Conservation (phyloP, 2,113 vertebrate genomes). For the Tenebrosternarchus preto region DNA sequence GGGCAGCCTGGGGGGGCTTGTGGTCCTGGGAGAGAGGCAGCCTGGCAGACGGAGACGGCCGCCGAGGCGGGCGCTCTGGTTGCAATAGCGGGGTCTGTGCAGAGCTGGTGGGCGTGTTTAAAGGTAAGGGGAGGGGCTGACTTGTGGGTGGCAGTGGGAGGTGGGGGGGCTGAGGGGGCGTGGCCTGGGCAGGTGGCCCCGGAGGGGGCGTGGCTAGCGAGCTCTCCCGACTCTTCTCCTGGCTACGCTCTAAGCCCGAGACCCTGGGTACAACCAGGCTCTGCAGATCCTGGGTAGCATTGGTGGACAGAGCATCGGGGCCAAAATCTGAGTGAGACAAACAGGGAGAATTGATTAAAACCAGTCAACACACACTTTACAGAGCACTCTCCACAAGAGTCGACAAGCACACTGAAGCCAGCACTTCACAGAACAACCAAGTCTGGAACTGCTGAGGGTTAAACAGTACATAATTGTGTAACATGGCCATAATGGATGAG, state of each 20-base stretch:
- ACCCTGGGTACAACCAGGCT: slow-evolving; percentile 87
- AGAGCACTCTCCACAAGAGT: neutral
- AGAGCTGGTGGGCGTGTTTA: slow-evolving; percentile 64
- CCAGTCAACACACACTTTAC: neutral
- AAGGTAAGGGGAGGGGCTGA: slow-evolving; percentile 58
- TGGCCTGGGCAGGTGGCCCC: slow-evolving; percentile 51
- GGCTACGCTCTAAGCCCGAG: slow-evolving; percentile 96
- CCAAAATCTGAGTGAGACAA: slow-evolving; percentile 73
- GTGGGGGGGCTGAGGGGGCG: slow-evolving; percentile 73
- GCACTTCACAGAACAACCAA: slow-evolving; percentile 51
- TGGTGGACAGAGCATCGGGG: slow-evolving; percentile 78
- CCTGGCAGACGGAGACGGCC: slow-evolving; percentile 65
- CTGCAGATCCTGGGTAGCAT: slow-evolving; percentile 84
- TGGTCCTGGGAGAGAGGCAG: slow-evolving; percentile 71
- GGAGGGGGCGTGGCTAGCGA: slow-evolving; percentile 74
- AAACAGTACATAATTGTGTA: slow-evolving; percentile 36
- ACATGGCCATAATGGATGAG: slow-evolving; percentile 53
- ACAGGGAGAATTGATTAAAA: neutral
- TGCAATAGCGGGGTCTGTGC: slow-evolving; percentile 58
- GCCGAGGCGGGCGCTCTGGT: slow-evolving; percentile 58
- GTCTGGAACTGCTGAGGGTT: slow-evolving; percentile 32
- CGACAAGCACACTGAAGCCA: neutral
- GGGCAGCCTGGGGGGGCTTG: slow-evolving; percentile 68
- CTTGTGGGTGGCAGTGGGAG: slow-evolving; percentile 64
- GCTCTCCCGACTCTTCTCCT: slow-evolving; percentile 93